phyloP scores from a whole-genome alignment of 2,797 vertebrate species.

The Tokudaia tokunoshimensis region DNA sequence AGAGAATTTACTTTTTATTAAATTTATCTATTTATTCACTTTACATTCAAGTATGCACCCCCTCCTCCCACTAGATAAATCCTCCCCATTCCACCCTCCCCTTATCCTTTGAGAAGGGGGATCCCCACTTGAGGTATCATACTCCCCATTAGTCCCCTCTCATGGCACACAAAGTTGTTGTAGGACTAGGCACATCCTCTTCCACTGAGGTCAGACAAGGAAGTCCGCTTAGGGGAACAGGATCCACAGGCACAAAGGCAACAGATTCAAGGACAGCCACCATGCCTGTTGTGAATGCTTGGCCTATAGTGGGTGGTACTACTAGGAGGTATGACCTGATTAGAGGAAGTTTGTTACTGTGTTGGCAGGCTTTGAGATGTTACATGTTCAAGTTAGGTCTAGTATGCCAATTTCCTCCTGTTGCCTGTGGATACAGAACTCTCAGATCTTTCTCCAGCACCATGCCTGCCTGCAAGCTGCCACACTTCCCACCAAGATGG shows the following conservation, averaged over 20 bases:
- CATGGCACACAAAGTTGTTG: not conserved
- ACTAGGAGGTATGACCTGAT: not conserved
- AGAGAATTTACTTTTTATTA: not conserved
- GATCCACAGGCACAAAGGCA: not conserved
- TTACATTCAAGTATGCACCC: not conserved
- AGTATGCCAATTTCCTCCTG: not conserved
- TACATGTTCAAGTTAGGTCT: not conserved
- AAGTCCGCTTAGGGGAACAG: not conserved
- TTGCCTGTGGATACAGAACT: not conserved
- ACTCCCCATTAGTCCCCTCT: not conserved
- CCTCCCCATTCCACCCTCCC: not conserved
- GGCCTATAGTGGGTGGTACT: not conserved
- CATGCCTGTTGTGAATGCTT: not conserved
- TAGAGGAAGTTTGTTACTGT: not conserved
- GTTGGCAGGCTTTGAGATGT: not conserved
- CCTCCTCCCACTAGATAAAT: not conserved
- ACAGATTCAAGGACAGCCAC: not conserved
- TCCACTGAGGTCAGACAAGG: not conserved
- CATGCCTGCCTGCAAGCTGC: not conserved
- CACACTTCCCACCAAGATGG: not conserved
- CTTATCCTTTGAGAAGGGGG: not conserved
- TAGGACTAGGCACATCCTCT: not conserved
- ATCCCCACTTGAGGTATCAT: not conserved
- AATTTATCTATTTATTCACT: not conserved
- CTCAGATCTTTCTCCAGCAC: not conserved